A percentile compares a stretch with the other conserved stretches of the same genome.
Conservation (phyloP, 2,888 invertebrate genomes). For the Cheilosia variabilis region DNA sequence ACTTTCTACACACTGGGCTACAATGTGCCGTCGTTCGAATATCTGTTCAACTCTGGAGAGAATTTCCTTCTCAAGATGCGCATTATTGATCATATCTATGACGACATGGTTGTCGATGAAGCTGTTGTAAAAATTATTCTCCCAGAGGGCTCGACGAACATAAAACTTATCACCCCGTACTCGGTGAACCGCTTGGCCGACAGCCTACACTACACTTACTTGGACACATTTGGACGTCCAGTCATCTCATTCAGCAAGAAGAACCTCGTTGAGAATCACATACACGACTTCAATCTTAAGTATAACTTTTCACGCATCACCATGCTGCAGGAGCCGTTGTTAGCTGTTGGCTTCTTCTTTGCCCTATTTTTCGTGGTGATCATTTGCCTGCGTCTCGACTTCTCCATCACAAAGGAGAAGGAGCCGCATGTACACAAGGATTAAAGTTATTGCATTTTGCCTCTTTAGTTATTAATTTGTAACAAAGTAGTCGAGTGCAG, state of each 20-base stretch:
- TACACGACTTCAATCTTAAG: conserved; percentile 95
- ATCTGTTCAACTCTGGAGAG: conserved; percentile 92
- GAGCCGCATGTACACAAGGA: conserved; percentile 84
- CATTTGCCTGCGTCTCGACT: conserved; percentile 97
- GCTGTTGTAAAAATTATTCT: conserved; percentile 94
- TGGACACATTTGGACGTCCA: conserved; percentile 97
- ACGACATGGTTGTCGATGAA: conserved; percentile 98
- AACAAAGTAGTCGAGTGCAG: conserved; percentile 25
- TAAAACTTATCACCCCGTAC: conserved; percentile 93
- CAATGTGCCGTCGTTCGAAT: conserved; percentile 98
- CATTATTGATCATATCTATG: conserved; percentile 97
- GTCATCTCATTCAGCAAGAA: conserved; percentile 92
- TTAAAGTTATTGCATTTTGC: conserved; percentile 76
- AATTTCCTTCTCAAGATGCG: conserved; percentile 95
- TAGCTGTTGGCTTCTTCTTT: conserved; percentile 95
- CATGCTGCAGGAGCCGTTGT: conserved; percentile 96
- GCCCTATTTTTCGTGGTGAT: conserved; percentile 95
- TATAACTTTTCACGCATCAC: conserved; percentile 94
- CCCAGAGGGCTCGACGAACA: conserved; percentile 95
- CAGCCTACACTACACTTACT: conserved; percentile 93
- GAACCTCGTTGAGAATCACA: conserved; percentile 98
- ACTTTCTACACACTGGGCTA: conserved; percentile 98
- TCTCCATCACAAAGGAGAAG: conserved; percentile 92
- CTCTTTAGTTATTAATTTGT: conserved; percentile 29
- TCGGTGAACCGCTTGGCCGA: conserved; percentile 90